Evolutionary conservation across 2,888 invertebrate genomes (phyloP), one percentile per base, ranked within the genome.

Genomic region (Philhelius pedissequus): DNA sequence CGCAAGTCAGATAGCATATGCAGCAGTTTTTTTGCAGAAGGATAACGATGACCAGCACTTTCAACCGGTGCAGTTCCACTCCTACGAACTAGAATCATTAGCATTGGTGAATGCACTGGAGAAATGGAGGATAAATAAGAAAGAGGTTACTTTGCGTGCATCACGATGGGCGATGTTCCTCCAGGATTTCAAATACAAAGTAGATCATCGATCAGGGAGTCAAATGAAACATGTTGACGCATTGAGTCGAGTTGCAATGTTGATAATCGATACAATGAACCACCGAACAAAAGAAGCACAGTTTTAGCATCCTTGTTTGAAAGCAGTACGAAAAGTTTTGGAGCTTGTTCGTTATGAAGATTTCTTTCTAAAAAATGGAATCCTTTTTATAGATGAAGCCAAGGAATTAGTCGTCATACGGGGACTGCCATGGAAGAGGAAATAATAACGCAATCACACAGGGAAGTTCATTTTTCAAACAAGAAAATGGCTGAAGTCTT

Each of bases 381-480:
- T 86, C 5, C 40, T 87, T 0, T 81, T 40, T 35, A 87, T 86
- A 30, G 66, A 62, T 52, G 32, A 58, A 13, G 48, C 68, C 7
- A 71, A 77, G 62, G 56, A 86, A 0, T 27, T 89, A 4, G 71
- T 90, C 6, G 89, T 89, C 0, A 87, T 91, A 25, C 91, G 91
- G 0, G 91, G 0, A 88, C 86, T 22, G 20, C 22, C 8, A 89
- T 92, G 89, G 77, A 66, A 7, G 11, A 54, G 0, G 88, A 91
- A 71, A 87, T 91, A 1, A 90, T 91, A 4, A 86, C 84, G 40
- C 87, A 77, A n/a, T 86, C 86, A 0, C 91, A 91, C 77, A 88
- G 88, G 30, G 86, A 87, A 30, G 90, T 90, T 35, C 90, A 91
- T 87, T 90, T 90, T 86, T 86, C 86, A 0, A 83, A 73, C 9